Evolutionary conservation across 2,888 invertebrate genomes (phyloP), one percentile per base, ranked within the genome.

Genomic region (Cremastinae sp.): DNA sequence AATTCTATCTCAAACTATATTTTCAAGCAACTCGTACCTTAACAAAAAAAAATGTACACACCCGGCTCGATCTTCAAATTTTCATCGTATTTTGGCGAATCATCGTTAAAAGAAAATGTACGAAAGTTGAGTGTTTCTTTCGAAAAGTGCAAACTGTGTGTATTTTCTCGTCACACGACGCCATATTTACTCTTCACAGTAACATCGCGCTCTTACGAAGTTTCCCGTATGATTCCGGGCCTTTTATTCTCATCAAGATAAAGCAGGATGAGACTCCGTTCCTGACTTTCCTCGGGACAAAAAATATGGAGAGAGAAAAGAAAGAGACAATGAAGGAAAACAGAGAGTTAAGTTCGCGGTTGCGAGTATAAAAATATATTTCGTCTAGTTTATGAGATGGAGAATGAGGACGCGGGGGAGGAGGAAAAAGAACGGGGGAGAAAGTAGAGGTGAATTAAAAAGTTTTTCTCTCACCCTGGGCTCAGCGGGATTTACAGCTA

Each of bases 401-500:
- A 61, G 74, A 66, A 58, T 51, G 38, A 62, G 36, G 22, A 2
- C 28, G 10, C 14, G 20, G 10, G 1, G 20, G 45, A 51, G 51
- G 49, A 45, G 22, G n/a, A 10, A 38, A 18, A 53, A 64, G 58
- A 74, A 70, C 59, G 59, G 14, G 58, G 51, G 45, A 65, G 64
- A 22, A 14, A 61, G 71, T 49, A 28, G 61, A 51, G 78, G 59
- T 58, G 69, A 79, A 78, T 78, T 74, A 79, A 78, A 79, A 83
- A 80, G 79, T 81, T 82, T 84, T 82, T 81, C 81, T 81, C 79
- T 79, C 74, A 68, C 69, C 18, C 53, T 12, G 14, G 73, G 61
- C 71, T 62, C 71, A 28, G 10, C 69, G 53, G 61, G 68, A 62
- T 66, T 53, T 74, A 66, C 56, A 68, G 56, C 56, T 53, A 34